Percentiles rank a stretch among this genome's conserved stretches.
Conservation (phyloP, 2,888 invertebrate species). For the Deilephila elpenor region DNA sequence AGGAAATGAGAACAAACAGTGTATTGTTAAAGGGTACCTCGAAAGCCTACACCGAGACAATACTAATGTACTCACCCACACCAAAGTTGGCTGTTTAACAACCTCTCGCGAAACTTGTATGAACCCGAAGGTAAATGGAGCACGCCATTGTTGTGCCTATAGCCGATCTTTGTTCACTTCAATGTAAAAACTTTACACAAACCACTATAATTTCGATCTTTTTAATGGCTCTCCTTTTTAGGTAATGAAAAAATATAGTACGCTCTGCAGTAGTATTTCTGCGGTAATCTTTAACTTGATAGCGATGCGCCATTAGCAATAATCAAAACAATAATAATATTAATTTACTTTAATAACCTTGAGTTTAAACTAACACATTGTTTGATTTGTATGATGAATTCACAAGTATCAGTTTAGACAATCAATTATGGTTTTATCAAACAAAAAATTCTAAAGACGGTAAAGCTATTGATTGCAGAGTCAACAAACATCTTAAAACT, state of each 20-base stretch:
- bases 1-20: constrained; percentile 48
- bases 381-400: neutral
- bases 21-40: constrained; percentile 48
- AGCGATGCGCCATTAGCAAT: neutral
- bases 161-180: constrained; percentile 6
- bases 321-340: neutral
- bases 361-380: neutral
- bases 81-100: constrained; percentile 44
- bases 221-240: neutral
- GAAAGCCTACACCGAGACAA: constrained; percentile 48
- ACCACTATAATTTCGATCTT: neutral
- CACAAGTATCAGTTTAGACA: neutral
- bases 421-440: neutral
- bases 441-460: neutral
- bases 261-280: neutral
- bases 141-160: constrained; percentile 26
- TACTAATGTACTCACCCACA: constrained; percentile 51
- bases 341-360: neutral
- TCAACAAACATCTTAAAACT: neutral
- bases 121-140: constrained; percentile 26
- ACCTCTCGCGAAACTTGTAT: constrained; percentile 44
- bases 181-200: constrained; percentile 8
- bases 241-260: neutral
- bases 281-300: neutral
- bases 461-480: neutral